Base-by-base conservation (phyloP, 2,797 vertebrate species). In the Tangara arthus region DNA sequence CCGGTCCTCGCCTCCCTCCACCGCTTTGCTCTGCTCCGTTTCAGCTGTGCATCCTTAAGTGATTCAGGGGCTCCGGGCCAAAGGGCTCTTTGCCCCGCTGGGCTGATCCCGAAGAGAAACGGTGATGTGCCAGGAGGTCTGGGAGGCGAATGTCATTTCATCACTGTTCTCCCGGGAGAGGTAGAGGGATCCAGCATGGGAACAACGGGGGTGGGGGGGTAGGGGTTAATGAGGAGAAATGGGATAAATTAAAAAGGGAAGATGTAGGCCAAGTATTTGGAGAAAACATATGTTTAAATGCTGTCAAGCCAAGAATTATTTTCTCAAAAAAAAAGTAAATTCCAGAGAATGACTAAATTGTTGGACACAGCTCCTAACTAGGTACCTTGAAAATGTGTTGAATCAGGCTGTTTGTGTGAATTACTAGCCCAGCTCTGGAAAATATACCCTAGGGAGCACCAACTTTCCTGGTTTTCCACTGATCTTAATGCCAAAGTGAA, bases 101-200 rank as follows among this genome's bases (percentile, higher is more conserved):
- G 82, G 85, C 82, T 44, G 89, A 83, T 93, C 92, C 91, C 20
- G 20, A 69, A 46, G 81, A 84, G 87, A 82, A 90, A 50, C 80
- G 77, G 52, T 97, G 90, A 91, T 91, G 94, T 96, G 95, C 95
- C 95, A 95, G 92, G 89, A 94, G 87, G 77, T 81, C 94, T 94
- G 89, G 52, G 85, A 95, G 77, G 84, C 2, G 18, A 93, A 83
- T 95, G 91, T 83, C 91, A 82, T 91, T 93, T 97, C 94, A 93
- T 82, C 82, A 85, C 82, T 55, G 64, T 6, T 90, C 89, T 95
- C 93, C 64, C 53, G 59, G 82, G 91, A 91, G 96, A 93, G 82
- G 94, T 76, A 66, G 87, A 93, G 70, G 50, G 87, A 92, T 83
- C 87, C 77, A 90, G 89, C 72, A 92, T 83, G 95, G 85, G 94